Conservation (phyloP, 2,113 vertebrate species). For the Sceloporus undulatus region DNA sequence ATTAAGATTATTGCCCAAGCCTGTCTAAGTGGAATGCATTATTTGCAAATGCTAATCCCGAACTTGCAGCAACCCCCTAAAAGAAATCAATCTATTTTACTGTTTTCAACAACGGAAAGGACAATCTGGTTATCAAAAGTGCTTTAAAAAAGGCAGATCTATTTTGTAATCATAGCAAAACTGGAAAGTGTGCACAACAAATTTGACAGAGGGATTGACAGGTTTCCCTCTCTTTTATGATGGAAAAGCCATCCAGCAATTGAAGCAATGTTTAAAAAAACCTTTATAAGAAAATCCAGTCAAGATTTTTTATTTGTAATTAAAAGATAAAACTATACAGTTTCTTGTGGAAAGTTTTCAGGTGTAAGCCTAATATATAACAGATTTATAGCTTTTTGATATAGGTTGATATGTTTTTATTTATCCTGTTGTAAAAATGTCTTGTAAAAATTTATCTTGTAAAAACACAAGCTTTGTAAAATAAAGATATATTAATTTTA, state of each 20-base stretch:
- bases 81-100: constrained; percentile 7
- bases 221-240: constrained; percentile 43
- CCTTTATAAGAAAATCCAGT: neutral
- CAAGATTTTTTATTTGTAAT: no score
- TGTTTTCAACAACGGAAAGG: constrained; percentile 39
- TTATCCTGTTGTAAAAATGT: no score
- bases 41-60: neutral
- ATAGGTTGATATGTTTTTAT: no score
- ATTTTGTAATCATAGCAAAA: constrained; percentile 64
- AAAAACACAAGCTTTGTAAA: no score
- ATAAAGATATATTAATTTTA: no score
- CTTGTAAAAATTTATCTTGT: no score
- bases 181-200: constrained; percentile 37
- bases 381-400: no score
- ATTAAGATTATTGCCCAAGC: neutral
- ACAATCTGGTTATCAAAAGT: neutral
- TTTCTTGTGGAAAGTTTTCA: no score
- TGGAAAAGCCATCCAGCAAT: constrained; percentile 35
- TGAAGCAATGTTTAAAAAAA: neutral
- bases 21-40: neutral
- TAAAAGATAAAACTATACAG: no score
- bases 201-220: constrained; percentile 59
- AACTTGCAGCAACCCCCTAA: accelerated
- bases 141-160: constrained; percentile 36
- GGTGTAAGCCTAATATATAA: no score